These are phyloP conservation scores for Perodicticus potto DNA, from an alignment of 2,797 vertebrate species.

Conservation along the genomic window DNA sequence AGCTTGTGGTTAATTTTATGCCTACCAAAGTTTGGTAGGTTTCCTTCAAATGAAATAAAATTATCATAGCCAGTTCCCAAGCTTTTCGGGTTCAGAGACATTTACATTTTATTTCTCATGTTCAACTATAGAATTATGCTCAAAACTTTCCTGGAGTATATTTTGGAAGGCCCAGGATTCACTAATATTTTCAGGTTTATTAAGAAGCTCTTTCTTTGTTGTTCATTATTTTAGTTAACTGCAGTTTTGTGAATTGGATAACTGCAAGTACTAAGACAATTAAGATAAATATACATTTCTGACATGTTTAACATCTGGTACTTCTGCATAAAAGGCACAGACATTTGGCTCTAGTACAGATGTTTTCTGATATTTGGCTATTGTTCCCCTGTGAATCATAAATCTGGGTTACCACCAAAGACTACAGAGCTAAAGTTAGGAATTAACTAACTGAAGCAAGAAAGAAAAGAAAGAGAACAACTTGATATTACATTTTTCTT, in stretches of 20 bases:
- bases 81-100: neutral
- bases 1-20: neutral
- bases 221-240: neutral
- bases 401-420: conserved; percentile 19
- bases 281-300: conserved; percentile 51
- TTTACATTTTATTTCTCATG: neutral
- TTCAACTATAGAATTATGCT: neutral
- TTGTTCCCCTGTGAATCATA: neutral
- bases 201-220: neutral
- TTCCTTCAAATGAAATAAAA: neutral
- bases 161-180: neutral
- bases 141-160: neutral
- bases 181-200: conserved; percentile 49
- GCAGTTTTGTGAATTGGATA: neutral
- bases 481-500: neutral
- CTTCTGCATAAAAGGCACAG: neutral
- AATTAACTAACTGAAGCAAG: conserved; percentile 10
- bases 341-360: conserved; percentile 45
- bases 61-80: neutral
- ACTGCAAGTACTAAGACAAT: conserved; percentile 45
- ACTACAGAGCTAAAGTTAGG: neutral
- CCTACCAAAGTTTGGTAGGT: neutral
- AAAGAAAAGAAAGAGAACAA: conserved; percentile 1
- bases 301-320: conserved; percentile 35
- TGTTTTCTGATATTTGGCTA: conserved; percentile 17